Conservation (phyloP, 1,140 invertebrate species). For the Patella vulgata region DNA sequence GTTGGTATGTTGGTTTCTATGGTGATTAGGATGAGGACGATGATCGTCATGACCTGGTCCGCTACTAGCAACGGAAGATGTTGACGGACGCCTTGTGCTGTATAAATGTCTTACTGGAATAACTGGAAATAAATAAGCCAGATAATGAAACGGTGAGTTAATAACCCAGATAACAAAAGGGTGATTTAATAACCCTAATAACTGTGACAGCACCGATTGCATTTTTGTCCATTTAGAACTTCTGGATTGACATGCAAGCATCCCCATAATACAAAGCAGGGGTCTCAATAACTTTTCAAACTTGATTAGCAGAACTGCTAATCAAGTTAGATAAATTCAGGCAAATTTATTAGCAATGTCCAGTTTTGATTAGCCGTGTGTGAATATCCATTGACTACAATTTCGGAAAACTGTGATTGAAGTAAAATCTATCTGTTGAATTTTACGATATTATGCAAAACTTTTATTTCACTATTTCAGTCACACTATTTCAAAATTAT, state of each 20-base stretch:
- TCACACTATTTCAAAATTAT: too few relatives aligned
- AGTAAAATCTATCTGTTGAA: too few relatives aligned
- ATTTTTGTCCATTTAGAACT: too few relatives aligned
- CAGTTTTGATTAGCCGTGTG: too few relatives aligned
- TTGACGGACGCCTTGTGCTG: conserved; percentile 30
- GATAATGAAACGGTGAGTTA: background rate
- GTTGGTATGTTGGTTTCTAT: background rate
- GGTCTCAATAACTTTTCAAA: background rate
- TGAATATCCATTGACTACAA: too few relatives aligned
- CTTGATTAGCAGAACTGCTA: too few relatives aligned
- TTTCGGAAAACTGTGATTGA: too few relatives aligned
- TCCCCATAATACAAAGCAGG: background rate
- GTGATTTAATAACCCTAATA: background rate
- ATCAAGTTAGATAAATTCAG: too few relatives aligned
- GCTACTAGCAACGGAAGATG: conserved; percentile 38
- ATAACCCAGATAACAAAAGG: background rate
- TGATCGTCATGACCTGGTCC: conserved; percentile 15
- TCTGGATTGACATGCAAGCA: conserved; percentile 1
- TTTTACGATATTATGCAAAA: too few relatives aligned
- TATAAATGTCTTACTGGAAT: conserved; percentile 48
- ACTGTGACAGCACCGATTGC: background rate
- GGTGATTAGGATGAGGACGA: conserved; percentile 2
- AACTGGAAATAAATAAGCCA: conserved; percentile 34
- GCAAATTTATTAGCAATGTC: too few relatives aligned
- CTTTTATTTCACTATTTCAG: background rate